Evolutionary conservation across 92 coral and sea anemone species (phyloP).

Genomic region (Heliopora coerulea): DNA sequence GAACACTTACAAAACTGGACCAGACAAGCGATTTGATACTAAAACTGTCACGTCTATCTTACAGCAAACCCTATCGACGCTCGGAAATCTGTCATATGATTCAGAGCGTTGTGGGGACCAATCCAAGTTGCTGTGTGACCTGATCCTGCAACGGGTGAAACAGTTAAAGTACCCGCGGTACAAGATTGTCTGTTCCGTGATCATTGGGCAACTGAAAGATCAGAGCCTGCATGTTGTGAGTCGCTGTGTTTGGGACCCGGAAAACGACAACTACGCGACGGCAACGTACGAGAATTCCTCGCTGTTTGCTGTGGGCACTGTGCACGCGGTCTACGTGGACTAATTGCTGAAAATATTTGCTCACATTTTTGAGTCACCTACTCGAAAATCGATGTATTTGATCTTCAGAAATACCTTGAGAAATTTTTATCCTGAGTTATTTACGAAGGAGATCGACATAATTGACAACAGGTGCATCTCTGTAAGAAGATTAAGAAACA

Average conservation of each 20-base stretch:
- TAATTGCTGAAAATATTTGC: constrained; percentile 32
- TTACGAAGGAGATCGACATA: too few relatives aligned
- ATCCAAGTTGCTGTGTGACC: constrained; percentile 70
- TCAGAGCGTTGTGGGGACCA: constrained; percentile 68
- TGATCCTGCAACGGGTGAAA: constrained; percentile 75
- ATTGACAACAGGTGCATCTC: too few relatives aligned
- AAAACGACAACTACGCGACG: constrained; percentile 75
- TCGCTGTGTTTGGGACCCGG: constrained; percentile 90
- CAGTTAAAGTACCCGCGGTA: constrained; percentile 68
- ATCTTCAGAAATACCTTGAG: too few relatives aligned
- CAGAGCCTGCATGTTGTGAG: constrained; percentile 79
- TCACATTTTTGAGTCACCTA: too few relatives aligned
- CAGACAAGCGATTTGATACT: constrained; percentile 63
- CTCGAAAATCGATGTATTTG: too few relatives aligned
- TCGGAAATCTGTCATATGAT: constrained; percentile 67
- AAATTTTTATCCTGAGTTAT: too few relatives aligned
- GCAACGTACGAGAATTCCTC: constrained; percentile 73
- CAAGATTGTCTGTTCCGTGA: constrained; percentile 81
- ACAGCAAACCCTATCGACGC: constrained; percentile 65
- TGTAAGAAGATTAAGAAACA: too few relatives aligned
- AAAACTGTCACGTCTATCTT: constrained; percentile 63
- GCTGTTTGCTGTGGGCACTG: constrained; percentile 85
- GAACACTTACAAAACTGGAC: constrained; percentile 83
- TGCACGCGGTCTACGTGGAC: constrained; percentile 79
- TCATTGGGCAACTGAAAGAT: constrained; percentile 79